Evolutionary conservation across 2,113 vertebrate species (phyloP).

Genomic region (Ascaphus truei): DNA sequence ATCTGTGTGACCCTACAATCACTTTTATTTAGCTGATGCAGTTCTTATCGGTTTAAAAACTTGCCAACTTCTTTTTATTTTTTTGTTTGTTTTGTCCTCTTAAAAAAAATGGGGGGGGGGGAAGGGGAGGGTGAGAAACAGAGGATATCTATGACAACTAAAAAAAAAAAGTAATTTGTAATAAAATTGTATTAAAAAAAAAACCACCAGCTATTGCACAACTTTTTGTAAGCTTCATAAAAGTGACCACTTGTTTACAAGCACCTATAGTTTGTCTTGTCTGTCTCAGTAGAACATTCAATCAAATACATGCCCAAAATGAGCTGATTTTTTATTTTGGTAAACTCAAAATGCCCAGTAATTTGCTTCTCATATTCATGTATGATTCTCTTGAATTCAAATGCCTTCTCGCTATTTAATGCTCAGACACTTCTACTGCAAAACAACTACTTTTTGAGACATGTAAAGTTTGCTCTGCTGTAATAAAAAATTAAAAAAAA

Average conservation of each 20-base stretch:
- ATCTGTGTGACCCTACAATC: slow-evolving; percentile 55
- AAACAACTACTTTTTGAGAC: slow-evolving; percentile 55
- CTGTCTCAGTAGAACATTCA: slow-evolving; percentile 50
- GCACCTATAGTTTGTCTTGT: slow-evolving; percentile 46
- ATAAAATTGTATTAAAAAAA: slow-evolving; percentile 11
- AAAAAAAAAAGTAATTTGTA: too few species aligned
- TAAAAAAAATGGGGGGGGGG: not conserved
- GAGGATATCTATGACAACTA: not conserved
- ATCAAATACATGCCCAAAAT: slow-evolving; percentile 41
- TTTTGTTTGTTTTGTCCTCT: slow-evolving; percentile 38
- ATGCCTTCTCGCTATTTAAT: slow-evolving; percentile 56
- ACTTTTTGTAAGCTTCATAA: slow-evolving; percentile 58
- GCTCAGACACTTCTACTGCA: slow-evolving; percentile 52
- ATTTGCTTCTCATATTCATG: slow-evolving; percentile 54
- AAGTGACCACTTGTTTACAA: slow-evolving; percentile 54
- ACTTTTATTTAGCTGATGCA: slow-evolving; percentile 54
- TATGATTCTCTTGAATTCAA: slow-evolving; percentile 53
- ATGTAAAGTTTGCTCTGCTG: slow-evolving; percentile 54
- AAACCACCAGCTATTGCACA: slow-evolving; percentile 43
- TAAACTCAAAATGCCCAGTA: slow-evolving; percentile 51
- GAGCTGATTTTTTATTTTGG: slow-evolving; percentile 39
- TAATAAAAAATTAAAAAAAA: slow-evolving; percentile 13
- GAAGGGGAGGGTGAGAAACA: not conserved
- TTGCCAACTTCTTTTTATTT: slow-evolving; percentile 44
- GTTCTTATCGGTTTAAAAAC: slow-evolving; percentile 45